These are phyloP conservation scores for Theocolax elegans DNA, from an alignment of 1,140 invertebrate genomes.

Conservation along the genomic window DNA sequence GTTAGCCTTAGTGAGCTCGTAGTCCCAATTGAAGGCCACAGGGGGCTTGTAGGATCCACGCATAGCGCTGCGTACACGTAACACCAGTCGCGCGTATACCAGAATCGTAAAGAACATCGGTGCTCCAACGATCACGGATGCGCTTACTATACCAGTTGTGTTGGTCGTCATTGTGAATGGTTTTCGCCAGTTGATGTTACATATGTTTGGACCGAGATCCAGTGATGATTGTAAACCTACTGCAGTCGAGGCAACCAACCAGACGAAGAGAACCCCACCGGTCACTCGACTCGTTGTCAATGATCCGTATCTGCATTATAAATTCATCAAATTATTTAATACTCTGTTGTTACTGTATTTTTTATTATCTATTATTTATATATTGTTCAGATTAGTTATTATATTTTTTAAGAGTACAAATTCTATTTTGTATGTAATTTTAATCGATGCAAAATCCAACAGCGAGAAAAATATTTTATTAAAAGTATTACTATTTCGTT, in stretches of 20 bases:
- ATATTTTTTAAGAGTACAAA: too few relatives aligned
- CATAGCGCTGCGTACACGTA: conserved; percentile 63
- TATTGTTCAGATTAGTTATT: too few relatives aligned
- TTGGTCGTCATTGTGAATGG: conserved; percentile 63
- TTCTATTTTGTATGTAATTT: too few relatives aligned
- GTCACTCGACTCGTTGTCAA: conserved; percentile 70
- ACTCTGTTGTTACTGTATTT: too few relatives aligned
- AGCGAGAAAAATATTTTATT: too few relatives aligned
- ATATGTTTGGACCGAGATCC: conserved; percentile 75
- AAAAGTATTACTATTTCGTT: too few relatives aligned
- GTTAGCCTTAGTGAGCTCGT: conserved; percentile 73
- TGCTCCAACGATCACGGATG: conserved; percentile 69
- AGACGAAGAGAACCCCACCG: conserved; percentile 66
- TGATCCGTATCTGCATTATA: conserved; percentile 54
- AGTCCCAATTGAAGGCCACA: conserved; percentile 73
- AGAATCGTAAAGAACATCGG: conserved; percentile 68
- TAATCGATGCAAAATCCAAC: too few relatives aligned
- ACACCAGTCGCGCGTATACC: conserved; percentile 65
- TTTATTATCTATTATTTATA: too few relatives aligned
- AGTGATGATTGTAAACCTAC: conserved; percentile 69
- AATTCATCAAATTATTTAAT: too few relatives aligned
- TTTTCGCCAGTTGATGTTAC: conserved; percentile 60
- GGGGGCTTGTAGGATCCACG: conserved; percentile 73
- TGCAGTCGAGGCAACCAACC: conserved; percentile 65
- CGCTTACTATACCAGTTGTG: conserved; percentile 67